A percentile compares a stretch with the other conserved stretches of the same genome.
These are phyloP conservation scores for Sepioteuthis lessoniana DNA, from an alignment of 2,888 invertebrate species.

Conservation along the genomic window DNA sequence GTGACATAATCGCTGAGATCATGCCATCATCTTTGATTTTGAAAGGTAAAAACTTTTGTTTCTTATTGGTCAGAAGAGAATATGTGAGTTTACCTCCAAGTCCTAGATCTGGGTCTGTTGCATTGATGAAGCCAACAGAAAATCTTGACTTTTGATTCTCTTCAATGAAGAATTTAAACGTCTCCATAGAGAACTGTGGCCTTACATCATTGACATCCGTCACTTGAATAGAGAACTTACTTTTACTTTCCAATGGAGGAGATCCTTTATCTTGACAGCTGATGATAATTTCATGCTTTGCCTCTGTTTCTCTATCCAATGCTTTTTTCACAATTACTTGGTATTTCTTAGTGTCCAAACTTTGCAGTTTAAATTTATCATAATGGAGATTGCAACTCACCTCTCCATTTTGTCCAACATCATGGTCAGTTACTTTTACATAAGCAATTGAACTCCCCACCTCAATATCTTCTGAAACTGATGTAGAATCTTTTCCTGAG, in stretches of 20 bases:
- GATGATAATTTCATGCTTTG: slow-evolving; percentile 23
- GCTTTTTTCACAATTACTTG: slow-evolving; percentile 23
- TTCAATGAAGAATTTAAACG: slow-evolving; percentile 33
- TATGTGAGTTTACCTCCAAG: slow-evolving; percentile 11
- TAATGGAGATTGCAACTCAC: background rate
- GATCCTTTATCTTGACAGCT: slow-evolving; percentile 33
- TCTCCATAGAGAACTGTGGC: slow-evolving; percentile 23
- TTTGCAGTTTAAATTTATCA: slow-evolving; percentile 4
- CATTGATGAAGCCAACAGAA: slow-evolving; percentile 10
- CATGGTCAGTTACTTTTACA: slow-evolving; percentile 21
- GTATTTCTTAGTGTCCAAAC: slow-evolving; percentile 2
- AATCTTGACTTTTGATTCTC: slow-evolving; percentile 9
- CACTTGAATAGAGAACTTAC: background rate
- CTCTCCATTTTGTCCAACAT: background rate
- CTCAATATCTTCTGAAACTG: background rate
- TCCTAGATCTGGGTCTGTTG: slow-evolving; percentile 15
- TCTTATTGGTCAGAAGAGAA: background rate
- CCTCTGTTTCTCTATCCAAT: slow-evolving; percentile 33
- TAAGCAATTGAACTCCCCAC: background rate
- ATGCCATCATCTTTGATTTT: slow-evolving; percentile 23
- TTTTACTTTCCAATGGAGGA: background rate
- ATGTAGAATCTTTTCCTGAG: background rate
- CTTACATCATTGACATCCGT: slow-evolving; percentile 33
- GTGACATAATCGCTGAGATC: background rate
- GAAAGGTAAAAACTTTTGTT: background rate